These are phyloP conservation scores for Lissonota sp. DNA, from an alignment of 2,888 invertebrate genomes.

Conservation along the genomic window DNA sequence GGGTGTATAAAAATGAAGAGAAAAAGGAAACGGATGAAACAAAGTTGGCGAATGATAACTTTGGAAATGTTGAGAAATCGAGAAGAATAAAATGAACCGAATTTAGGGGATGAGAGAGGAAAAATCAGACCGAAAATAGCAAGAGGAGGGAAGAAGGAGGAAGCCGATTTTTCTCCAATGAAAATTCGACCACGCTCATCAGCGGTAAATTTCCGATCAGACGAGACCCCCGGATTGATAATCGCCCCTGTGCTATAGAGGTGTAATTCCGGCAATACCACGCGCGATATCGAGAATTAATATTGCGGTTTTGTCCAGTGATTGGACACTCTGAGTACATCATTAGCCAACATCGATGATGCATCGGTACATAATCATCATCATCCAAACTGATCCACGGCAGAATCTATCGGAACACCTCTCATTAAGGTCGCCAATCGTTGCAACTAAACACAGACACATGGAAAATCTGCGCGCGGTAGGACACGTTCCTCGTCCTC, in stretches of 20 bases:
- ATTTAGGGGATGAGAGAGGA: conserved; percentile 1
- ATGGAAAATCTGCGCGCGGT: conserved; percentile 42
- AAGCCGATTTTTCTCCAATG: neutral
- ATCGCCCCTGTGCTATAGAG: no score
- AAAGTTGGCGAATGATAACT: conserved; percentile 19
- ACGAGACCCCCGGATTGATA: no score
- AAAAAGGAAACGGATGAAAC: conserved; percentile 20
- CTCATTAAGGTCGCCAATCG: neutral
- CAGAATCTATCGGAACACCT: neutral
- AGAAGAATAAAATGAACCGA: conserved; percentile 11
- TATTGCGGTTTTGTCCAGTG: conserved; percentile 17
- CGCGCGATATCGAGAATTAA: conserved; percentile 15
- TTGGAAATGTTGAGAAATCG: no score
- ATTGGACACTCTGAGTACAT: neutral
- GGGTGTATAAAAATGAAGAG: neutral
- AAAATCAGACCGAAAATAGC: conserved; percentile 2
- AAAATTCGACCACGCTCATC: no score
- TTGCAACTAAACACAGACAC: neutral
- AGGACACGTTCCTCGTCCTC: conserved; percentile 7
- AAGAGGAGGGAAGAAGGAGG: neutral
- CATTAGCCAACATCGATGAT: conserved; percentile 3
- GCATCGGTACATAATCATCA: conserved; percentile 11
- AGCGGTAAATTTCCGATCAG: no score
- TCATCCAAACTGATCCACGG: neutral
- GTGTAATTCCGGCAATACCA: neutral